Evolutionary conservation across 2,888 invertebrate species (phyloP), one percentile per base, ranked within the genome.

Genomic region (Drosophila paucipuncta): DNA sequence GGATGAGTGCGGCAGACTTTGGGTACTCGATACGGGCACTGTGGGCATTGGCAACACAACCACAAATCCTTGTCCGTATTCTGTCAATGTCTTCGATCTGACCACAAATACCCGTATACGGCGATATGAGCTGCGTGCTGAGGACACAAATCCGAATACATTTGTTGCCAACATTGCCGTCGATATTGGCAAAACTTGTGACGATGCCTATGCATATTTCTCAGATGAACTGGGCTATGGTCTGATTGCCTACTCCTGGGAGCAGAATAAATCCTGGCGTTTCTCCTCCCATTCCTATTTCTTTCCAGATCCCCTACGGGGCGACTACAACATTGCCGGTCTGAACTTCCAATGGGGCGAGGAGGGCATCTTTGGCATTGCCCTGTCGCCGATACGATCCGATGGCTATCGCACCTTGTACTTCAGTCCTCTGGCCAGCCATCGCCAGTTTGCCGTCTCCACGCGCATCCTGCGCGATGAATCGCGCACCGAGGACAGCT

Each of bases 131-230:
- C 94, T 97, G 78, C 94, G 95, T 25, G 94, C 95, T 0, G 96
- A 96, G 73, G 97, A 97, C 85, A 96, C 96, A 28, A 96, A 97
- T 76, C 93, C 95, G 62, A 95, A 96, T 50, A 97, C 97, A 0
- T 97, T 97, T 92, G 97, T 97, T 74, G 97, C 97, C n/a, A 97
- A 97, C 90, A 96, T 97, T 68, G 97, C 96, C n/a, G 95, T 97
- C 3, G 97, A 97, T 89, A 94, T 96, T 78, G 96, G 97, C 37
- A 94, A 94, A 82, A 95, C 94, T 52, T 97, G 97, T 89, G 96
- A 97, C 4, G 97, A 97, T 89, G 95, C 96, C 0, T 96, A 94
- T 90, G 97, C 97, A 0, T 97, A 97, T 92, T 95, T 97, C 93
- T 96, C 97, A 0, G 97, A 97, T 91, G 97, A 97, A 91, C 94